Evolutionary conservation across 2,888 invertebrate species (phyloP).

Genomic region (Cheilosia vulpina): DNA sequence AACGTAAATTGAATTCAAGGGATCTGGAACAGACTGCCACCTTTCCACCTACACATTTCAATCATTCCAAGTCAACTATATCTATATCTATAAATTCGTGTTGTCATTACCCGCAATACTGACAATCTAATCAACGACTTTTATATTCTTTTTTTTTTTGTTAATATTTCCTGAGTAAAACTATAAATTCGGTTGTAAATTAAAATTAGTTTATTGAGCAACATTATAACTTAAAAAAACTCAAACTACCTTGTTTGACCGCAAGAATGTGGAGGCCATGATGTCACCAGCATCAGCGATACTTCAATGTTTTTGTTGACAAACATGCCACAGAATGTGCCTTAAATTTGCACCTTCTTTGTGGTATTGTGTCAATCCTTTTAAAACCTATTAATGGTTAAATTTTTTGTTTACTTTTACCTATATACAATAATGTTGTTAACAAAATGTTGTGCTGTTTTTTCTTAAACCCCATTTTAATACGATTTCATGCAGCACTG

Average conservation of each 20-base stretch:
- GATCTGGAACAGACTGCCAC: too few species aligned
- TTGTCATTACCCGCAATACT: too few species aligned
- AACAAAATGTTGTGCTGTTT: constrained; percentile 4
- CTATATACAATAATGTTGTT: not conserved
- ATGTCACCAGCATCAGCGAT: constrained; percentile 38
- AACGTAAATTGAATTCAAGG: too few species aligned
- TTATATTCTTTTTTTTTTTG: not conserved
- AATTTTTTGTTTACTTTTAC: not conserved
- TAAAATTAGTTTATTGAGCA: not conserved
- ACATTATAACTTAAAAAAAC: not conserved
- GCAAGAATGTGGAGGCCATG: constrained; percentile 29
- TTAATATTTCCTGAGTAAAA: constrained; percentile 9
- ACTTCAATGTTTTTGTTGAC: constrained; percentile 28
- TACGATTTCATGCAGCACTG: constrained; percentile 82
- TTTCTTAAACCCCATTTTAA: constrained; percentile 6
- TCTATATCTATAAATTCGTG: too few species aligned
- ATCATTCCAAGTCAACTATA: too few species aligned
- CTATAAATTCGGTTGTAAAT: too few species aligned
- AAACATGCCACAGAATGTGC: constrained; percentile 35
- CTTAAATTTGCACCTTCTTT: constrained; percentile 2
- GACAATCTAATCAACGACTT: too few species aligned
- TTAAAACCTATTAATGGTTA: constrained; percentile 25
- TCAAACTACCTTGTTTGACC: constrained; percentile 31
- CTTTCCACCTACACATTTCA: too few species aligned
- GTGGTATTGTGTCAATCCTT: constrained; percentile 13